These are phyloP conservation scores for Alfaro cultratus DNA, from an alignment of 2,797 vertebrate genomes.

Conservation along the genomic window DNA sequence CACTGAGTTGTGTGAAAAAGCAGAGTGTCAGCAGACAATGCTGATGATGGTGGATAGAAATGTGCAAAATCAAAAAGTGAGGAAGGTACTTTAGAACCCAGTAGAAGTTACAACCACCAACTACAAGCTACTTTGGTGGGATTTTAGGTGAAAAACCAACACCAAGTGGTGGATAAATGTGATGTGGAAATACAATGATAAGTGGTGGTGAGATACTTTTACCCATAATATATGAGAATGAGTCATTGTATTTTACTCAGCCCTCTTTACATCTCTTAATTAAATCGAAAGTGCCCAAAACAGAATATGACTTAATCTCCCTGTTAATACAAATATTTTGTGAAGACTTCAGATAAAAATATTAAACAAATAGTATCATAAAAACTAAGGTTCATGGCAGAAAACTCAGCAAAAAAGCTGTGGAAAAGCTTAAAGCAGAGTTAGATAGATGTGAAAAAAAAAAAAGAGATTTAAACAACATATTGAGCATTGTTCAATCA, in stretches of 20 bases:
- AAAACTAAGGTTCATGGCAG: background rate
- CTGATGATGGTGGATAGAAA: slow-evolving; percentile 34
- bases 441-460: background rate
- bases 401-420: background rate
- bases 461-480: background rate
- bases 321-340: background rate
- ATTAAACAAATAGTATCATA: background rate
- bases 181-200: background rate
- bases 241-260: background rate
- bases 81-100: slow-evolving; percentile 24
- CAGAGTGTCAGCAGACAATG: slow-evolving; percentile 43
- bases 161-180: background rate
- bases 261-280: background rate
- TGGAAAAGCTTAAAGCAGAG: background rate
- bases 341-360: background rate
- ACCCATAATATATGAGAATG: background rate
- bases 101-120: background rate
- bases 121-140: background rate
- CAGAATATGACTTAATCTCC: background rate
- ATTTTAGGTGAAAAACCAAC: background rate
- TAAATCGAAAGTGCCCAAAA: background rate
- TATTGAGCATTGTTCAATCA: background rate
- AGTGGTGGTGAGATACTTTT: background rate
- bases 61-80: slow-evolving; percentile 38
- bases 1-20: slow-evolving; percentile 51